Percentiles rank a stretch among this genome's conserved stretches.
Conservation (phyloP, 2,888 invertebrate genomes). For the Trypoxylon attenuatum region DNA sequence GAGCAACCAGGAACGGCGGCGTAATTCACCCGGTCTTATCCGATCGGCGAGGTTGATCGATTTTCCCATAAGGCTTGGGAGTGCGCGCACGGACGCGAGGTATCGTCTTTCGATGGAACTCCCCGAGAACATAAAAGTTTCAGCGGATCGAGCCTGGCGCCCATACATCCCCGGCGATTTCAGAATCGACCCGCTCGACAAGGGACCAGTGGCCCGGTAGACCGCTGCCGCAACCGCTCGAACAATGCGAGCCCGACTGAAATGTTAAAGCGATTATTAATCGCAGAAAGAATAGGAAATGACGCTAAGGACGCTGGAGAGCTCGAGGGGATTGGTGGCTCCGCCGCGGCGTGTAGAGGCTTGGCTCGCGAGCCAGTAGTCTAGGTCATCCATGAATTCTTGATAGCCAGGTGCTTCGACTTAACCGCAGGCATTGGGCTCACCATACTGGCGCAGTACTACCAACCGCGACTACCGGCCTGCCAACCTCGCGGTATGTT, state of each 20-base stretch:
- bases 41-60: slow-evolving; percentile 37
- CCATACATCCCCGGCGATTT: slow-evolving; percentile 6
- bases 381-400: slow-evolving; percentile 68
- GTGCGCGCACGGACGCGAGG: not conserved
- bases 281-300: slow-evolving; percentile 19
- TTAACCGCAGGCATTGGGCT: slow-evolving; percentile 63
- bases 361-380: slow-evolving; percentile 21
- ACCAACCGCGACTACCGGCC: slow-evolving; percentile 41
- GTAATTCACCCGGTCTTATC: slow-evolving; percentile 35
- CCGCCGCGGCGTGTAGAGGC: no score
- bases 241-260: slow-evolving; percentile 1
- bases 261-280: slow-evolving; percentile 42
- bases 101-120: slow-evolving; percentile 30
- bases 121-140: slow-evolving; percentile 39
- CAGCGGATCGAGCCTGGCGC: slow-evolving; percentile 22
- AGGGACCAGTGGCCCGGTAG: not conserved
- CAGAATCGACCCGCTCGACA: not conserved
- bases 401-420: slow-evolving; percentile 60
- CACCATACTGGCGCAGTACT: slow-evolving; percentile 46
- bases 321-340: slow-evolving; percentile 10
- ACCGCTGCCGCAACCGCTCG: not conserved
- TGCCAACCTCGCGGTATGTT: slow-evolving; percentile 54
- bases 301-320: slow-evolving; percentile 21
- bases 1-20: slow-evolving; percentile 13
- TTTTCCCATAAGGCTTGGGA: slow-evolving; percentile 31